phyloP scores from a whole-genome alignment of 2,888 invertebrate genomes.

The Synanthedon andrenaeformis region DNA sequence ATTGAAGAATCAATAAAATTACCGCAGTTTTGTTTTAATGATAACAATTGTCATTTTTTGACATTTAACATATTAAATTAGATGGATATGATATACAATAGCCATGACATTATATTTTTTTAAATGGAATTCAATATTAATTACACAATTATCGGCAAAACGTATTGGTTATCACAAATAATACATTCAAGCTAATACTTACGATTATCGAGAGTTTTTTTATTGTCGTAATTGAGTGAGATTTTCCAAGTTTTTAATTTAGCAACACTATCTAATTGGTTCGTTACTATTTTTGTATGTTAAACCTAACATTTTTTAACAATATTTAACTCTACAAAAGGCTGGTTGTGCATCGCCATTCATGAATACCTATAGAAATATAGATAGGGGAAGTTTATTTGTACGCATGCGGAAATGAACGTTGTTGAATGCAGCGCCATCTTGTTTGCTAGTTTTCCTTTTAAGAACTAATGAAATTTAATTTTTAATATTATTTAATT shows the following conservation, averaged over 20 bases:
- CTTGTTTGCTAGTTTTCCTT: neutral
- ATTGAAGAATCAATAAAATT: slow-evolving; percentile 68
- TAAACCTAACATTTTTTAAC: slow-evolving; percentile 54
- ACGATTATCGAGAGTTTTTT: slow-evolving; percentile 28
- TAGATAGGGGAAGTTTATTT: slow-evolving; percentile 22
- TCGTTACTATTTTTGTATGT: slow-evolving; percentile 38
- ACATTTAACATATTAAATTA: no score
- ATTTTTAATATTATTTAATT: no score
- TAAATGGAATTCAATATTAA: neutral
- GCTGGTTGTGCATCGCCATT: slow-evolving; percentile 55
- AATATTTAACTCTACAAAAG: slow-evolving; percentile 45
- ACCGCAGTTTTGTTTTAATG: slow-evolving; percentile 65
- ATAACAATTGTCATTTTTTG: no score
- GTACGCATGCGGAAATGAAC: slow-evolving; percentile 47
- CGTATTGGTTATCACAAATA: slow-evolving; percentile 8
- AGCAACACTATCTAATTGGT: slow-evolving; percentile 60
- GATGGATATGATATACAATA: no score
- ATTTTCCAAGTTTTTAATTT: slow-evolving; percentile 23
- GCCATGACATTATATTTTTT: no score
- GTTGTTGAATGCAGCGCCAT: neutral
- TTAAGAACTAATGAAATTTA: no score
- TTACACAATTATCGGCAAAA: neutral
- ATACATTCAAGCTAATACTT: slow-evolving; percentile 24
- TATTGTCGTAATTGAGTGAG: slow-evolving; percentile 50
- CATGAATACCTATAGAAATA: slow-evolving; percentile 54